Conservation (phyloP, 2,113 vertebrate species). For the Phaetusa simplex region DNA sequence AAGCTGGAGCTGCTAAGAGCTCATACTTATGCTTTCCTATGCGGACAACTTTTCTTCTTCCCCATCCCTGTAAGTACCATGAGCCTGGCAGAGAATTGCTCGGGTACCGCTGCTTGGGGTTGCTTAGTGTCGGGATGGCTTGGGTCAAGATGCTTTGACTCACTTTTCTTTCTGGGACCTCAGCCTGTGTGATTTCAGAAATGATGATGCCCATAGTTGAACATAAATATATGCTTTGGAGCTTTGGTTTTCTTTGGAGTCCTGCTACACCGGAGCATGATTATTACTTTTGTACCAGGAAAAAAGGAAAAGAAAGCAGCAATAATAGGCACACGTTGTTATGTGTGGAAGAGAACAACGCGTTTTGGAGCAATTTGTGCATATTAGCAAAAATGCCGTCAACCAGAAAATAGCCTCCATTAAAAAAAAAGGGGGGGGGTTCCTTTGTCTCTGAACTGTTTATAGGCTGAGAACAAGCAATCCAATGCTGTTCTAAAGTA, state of each 20-base stretch:
- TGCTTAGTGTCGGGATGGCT: neutral
- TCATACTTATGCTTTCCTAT: neutral
- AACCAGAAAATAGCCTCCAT: slow-evolving; percentile 19
- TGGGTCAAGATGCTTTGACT: neutral
- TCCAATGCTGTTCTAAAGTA: neutral
- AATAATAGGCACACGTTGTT: neutral
- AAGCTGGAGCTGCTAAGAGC: neutral
- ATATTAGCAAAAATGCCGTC: neutral
- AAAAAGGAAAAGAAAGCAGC: neutral
- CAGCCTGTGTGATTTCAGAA: neutral
- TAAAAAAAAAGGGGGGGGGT: neutral
- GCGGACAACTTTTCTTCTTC: neutral
- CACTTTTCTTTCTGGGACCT: neutral
- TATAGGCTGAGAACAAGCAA: neutral
- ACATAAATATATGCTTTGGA: neutral
- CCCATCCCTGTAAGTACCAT: neutral
- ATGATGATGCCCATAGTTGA: neutral
- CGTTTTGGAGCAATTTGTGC: slow-evolving; percentile 13
- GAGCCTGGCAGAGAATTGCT: neutral
- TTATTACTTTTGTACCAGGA: neutral
- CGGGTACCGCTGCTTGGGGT: neutral
- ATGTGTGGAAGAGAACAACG: neutral
- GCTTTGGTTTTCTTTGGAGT: neutral
- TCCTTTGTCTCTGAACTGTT: neutral
- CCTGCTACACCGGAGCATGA: neutral